Conservation (phyloP, 2,113 vertebrate genomes). For the Dinomys branickii region DNA sequence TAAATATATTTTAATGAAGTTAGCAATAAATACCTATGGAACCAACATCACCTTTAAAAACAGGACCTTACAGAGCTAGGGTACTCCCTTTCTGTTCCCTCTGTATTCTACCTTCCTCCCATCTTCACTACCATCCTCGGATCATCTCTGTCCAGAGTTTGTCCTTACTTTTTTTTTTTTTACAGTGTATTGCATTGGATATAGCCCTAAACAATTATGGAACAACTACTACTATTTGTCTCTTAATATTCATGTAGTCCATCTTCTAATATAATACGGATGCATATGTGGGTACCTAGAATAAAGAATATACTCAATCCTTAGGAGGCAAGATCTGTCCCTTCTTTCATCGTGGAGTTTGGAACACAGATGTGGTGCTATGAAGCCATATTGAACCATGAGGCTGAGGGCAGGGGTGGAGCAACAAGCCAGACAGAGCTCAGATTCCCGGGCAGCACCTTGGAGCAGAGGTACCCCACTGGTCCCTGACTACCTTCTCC, state of each 20-base stretch:
- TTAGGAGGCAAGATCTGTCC: neutral
- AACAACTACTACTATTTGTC: neutral
- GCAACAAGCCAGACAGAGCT: neutral
- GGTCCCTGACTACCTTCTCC: neutral
- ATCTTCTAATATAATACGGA: neutral
- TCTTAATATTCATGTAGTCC: neutral
- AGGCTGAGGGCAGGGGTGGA: neutral
- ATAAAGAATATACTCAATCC: neutral
- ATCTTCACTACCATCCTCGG: neutral
- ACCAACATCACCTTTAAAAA: neutral
- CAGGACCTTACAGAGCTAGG: neutral
- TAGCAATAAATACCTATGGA: neutral
- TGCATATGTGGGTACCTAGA: too few relatives aligned
- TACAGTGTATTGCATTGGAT: neutral
- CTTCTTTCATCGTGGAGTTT: neutral
- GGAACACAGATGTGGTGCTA: neutral
- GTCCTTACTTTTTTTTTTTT: neutral
- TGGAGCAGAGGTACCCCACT: neutral
- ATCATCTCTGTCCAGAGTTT: neutral
- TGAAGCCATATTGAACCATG: neutral
- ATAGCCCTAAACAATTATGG: neutral
- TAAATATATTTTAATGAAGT: neutral
- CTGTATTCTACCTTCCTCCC: neutral
- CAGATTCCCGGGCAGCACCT: neutral
- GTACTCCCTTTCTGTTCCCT: neutral